A percentile compares a stretch with the other conserved stretches of the same genome.
Conservation (phyloP, 2,797 vertebrate species). For the Pelobates cultripes region DNA sequence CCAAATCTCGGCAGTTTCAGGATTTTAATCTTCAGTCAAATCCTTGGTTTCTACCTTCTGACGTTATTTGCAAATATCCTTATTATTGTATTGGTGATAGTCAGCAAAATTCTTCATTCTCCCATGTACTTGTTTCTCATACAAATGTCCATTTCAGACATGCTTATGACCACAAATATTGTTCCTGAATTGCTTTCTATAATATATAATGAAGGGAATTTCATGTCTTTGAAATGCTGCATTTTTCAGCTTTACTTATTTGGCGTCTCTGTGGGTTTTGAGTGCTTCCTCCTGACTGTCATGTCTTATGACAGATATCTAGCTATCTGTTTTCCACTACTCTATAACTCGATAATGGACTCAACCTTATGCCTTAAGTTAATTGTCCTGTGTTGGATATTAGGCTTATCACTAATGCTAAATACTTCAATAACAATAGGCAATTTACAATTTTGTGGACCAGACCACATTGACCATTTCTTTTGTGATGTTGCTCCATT, state of each 20-base stretch:
- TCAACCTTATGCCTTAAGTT: slow-evolving; percentile 44
- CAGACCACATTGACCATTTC: slow-evolving; percentile 56
- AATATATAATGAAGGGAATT: background rate
- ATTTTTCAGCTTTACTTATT: background rate
- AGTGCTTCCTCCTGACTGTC: slow-evolving; percentile 17
- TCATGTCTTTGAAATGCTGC: background rate
- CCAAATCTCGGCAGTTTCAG: too few species aligned
- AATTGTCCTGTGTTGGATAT: slow-evolving; percentile 44
- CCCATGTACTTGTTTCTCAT: slow-evolving; percentile 14
- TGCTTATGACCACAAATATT: background rate
- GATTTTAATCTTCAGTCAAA: too few species aligned
- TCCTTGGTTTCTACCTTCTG: too few species aligned
- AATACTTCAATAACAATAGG: background rate
- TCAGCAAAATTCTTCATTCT: too few species aligned
- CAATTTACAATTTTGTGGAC: background rate
- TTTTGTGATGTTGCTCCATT: slow-evolving; percentile 56
- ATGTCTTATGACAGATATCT: slow-evolving; percentile 23
- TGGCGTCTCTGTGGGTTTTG: background rate
- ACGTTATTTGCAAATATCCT: too few species aligned
- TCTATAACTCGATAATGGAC: background rate
- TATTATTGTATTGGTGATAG: too few species aligned
- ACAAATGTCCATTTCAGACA: background rate
- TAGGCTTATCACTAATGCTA: background rate
- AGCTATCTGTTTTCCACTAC: slow-evolving; percentile 27
- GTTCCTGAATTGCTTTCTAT: background rate